Conservation (phyloP, 1,140 invertebrate genomes). For the Brachionus rotundiformis region DNA sequence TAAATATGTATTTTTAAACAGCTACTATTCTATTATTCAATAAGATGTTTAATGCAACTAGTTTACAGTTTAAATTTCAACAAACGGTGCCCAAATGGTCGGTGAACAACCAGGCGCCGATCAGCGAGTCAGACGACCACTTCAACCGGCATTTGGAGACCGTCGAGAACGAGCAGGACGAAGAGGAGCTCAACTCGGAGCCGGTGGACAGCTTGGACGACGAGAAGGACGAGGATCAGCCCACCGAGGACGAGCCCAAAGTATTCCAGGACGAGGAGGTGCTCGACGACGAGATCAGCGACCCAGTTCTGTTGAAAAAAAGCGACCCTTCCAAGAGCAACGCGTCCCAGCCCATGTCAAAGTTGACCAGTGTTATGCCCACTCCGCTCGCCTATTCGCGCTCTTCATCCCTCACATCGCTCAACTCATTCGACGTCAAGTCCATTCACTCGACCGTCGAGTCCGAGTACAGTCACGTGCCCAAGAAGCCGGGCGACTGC, state of each 20-base stretch:
- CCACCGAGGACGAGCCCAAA: neutral
- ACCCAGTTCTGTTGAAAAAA: neutral
- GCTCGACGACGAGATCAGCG: neutral
- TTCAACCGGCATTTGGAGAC: constrained; percentile 18
- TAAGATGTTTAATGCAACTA: neutral
- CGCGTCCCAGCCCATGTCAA: neutral
- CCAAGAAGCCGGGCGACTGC: neutral
- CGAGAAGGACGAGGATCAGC: neutral
- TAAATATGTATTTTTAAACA: neutral
- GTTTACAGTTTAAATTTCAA: neutral
- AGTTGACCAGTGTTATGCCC: neutral
- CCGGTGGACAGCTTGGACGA: neutral
- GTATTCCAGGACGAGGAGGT: constrained; percentile 23
- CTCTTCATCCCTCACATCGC: neutral
- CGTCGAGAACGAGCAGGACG: neutral
- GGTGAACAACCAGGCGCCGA: neutral
- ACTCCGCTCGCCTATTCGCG: constrained; percentile 42
- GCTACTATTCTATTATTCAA: neutral
- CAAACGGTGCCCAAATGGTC: constrained; percentile 10
- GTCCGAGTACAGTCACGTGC: constrained; percentile 32
- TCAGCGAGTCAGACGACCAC: neutral
- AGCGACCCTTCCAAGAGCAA: neutral
- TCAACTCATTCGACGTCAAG: constrained; percentile 36
- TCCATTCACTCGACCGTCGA: constrained; percentile 29
- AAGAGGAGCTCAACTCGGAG: neutral